phyloP scores from a whole-genome alignment of 2,113 vertebrate species.

The Tapirus terrestris region DNA sequence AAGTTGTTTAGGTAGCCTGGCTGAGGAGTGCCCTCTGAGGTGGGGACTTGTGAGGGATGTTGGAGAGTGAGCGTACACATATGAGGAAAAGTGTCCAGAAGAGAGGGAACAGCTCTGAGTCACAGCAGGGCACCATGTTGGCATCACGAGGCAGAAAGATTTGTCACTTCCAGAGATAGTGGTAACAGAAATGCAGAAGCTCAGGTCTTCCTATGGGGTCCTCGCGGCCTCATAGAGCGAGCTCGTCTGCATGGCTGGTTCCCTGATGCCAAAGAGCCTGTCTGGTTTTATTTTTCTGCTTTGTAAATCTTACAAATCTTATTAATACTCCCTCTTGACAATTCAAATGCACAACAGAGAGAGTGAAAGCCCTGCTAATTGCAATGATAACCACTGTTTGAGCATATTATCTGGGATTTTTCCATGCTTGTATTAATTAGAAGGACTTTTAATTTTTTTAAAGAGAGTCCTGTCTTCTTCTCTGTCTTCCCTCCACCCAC shows the following conservation, averaged over 20 bases:
- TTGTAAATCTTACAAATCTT: not conserved
- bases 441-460: not conserved
- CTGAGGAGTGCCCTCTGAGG: not conserved
- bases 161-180: fast-evolving
- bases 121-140: not conserved
- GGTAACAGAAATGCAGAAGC: not conserved
- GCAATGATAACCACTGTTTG: not conserved
- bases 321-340: not conserved
- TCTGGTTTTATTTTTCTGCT: not conserved
- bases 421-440: not conserved
- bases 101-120: not conserved
- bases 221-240: fast-evolving
- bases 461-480: not conserved
- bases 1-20: not conserved
- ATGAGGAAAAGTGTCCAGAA: no score
- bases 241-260: not conserved
- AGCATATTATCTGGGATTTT: not conserved
- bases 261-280: not conserved
- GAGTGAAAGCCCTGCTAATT: not conserved
- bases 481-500: not conserved
- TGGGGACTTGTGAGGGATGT: not conserved
- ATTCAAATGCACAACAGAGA: no score
- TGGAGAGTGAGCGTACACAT: not conserved
- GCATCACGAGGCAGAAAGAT: not conserved
- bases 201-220: not conserved